Evolutionary conservation across 2,888 invertebrate species (phyloP).

Genomic region (Camptogramma bilineatum): DNA sequence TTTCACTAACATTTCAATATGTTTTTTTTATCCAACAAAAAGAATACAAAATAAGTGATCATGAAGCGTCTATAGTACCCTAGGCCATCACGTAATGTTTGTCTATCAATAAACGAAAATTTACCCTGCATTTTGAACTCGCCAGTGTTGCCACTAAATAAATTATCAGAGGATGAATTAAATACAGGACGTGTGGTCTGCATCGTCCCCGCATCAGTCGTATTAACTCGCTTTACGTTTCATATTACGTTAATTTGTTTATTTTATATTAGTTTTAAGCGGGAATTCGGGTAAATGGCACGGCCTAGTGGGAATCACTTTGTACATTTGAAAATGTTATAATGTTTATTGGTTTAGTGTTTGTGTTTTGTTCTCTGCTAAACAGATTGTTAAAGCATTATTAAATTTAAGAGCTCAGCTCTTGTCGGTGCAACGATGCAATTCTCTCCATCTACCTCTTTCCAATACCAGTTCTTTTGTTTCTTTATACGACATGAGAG

Average conservation of each 20-base stretch:
- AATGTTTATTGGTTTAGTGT: background rate
- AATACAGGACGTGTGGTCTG: slow-evolving; percentile 45
- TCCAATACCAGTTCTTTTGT: no score
- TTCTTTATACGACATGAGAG: no score
- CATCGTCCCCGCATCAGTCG: slow-evolving; percentile 36
- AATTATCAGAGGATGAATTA: slow-evolving; percentile 53
- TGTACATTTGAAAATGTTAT: background rate
- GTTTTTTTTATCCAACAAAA: no score
- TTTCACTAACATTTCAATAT: no score
- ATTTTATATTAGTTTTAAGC: slow-evolving; percentile 29
- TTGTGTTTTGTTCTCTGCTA: background rate
- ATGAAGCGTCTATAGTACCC: background rate
- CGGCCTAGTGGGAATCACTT: slow-evolving; percentile 20
- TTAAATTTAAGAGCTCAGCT: no score
- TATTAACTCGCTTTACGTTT: slow-evolving; percentile 39
- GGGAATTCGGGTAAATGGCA: slow-evolving; percentile 13
- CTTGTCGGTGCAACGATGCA: no score
- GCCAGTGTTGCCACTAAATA: slow-evolving; percentile 50
- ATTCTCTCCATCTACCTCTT: no score
- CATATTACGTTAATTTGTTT: slow-evolving; percentile 28
- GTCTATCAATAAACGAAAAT: slow-evolving; percentile 6
- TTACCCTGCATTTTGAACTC: slow-evolving; percentile 3
- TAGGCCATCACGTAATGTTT: background rate
- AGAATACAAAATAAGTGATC: no score
- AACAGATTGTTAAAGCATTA: background rate